phyloP scores from a whole-genome alignment of 2,797 vertebrate genomes.

The Bovichtus diacanthus region DNA sequence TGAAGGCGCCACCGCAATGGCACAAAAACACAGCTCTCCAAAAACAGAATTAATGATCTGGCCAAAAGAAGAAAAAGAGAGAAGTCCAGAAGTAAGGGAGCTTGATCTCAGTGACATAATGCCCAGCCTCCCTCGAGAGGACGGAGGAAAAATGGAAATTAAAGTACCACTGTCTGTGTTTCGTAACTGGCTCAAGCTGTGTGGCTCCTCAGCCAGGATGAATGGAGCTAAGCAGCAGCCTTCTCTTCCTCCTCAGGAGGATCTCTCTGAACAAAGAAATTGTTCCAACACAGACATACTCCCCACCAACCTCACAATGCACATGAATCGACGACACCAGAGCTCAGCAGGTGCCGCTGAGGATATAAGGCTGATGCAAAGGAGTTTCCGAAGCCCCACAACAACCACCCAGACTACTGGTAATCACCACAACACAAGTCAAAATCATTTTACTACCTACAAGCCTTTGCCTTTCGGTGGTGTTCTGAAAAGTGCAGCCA shows the following conservation, averaged over 20 bases:
- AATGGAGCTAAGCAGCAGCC: constrained; percentile 1
- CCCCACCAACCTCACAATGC: constrained; percentile 43
- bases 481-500: constrained; percentile 9
- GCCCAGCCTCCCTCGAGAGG: constrained; percentile 46
- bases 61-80: constrained; percentile 26
- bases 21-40: constrained; percentile 16
- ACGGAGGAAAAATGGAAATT: constrained; percentile 79
- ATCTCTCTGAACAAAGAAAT: neutral
- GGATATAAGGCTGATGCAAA: constrained; percentile 27
- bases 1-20: neutral
- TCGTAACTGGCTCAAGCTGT: constrained; percentile 74
- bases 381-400: neutral
- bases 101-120: constrained; percentile 10
- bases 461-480: constrained; percentile 6
- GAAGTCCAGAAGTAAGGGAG: constrained; percentile 16
- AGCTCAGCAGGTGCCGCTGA: constrained; percentile 3
- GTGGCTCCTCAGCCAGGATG: constrained; percentile 14
- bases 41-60: constrained; percentile 14
- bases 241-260: neutral
- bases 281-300: neutral
- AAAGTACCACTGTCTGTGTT: constrained; percentile 83
- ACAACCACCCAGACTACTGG: neutral
- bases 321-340: constrained; percentile 10
- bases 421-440: neutral
- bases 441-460: constrained; percentile 16